Percentiles rank a stretch among this genome's conserved stretches.
phyloP scores from a whole-genome alignment of 2,888 invertebrate genomes.

The Tenthredo mesomela region DNA sequence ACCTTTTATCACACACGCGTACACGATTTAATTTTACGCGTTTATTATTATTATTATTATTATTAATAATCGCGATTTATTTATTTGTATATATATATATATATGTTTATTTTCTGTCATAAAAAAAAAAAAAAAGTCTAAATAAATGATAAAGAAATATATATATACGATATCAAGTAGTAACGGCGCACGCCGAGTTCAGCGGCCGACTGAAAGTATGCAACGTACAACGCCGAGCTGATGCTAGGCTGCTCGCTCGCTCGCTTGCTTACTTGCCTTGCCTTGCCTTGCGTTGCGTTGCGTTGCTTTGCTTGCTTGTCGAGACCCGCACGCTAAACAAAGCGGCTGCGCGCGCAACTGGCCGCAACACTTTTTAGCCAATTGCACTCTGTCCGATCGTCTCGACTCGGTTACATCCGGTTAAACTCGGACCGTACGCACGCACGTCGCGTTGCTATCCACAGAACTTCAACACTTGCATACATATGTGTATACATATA shows the following conservation, averaged over 20 bases:
- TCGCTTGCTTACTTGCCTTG: constrained; percentile 46
- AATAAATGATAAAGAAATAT: neutral
- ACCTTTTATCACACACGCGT: neutral
- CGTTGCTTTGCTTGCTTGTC: constrained; percentile 40
- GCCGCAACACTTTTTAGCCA: constrained; percentile 46
- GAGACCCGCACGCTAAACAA: constrained; percentile 70
- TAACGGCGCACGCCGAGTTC: constrained; percentile 75
- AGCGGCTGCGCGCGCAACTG: constrained; percentile 75
- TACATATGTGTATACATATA: too few species aligned
- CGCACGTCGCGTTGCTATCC: neutral
- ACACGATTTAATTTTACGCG: neutral
- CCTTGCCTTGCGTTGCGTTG: constrained; percentile 19
- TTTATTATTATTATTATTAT: too few species aligned
- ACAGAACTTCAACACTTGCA: neutral
- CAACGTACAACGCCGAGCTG: constrained; percentile 69
- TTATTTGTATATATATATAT: too few species aligned
- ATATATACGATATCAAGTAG: constrained; percentile 17
- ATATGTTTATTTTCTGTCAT: too few species aligned
- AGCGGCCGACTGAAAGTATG: constrained; percentile 78
- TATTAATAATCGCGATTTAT: neutral
- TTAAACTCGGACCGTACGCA: neutral
- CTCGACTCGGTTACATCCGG: constrained; percentile 13
- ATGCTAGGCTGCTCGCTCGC: too few species aligned
- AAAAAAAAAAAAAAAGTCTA: too few species aligned
- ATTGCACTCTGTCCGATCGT: constrained; percentile 42